Evolutionary conservation across 1,140 invertebrate species (phyloP).

Genomic region (Drosophila ohnishii): DNA sequence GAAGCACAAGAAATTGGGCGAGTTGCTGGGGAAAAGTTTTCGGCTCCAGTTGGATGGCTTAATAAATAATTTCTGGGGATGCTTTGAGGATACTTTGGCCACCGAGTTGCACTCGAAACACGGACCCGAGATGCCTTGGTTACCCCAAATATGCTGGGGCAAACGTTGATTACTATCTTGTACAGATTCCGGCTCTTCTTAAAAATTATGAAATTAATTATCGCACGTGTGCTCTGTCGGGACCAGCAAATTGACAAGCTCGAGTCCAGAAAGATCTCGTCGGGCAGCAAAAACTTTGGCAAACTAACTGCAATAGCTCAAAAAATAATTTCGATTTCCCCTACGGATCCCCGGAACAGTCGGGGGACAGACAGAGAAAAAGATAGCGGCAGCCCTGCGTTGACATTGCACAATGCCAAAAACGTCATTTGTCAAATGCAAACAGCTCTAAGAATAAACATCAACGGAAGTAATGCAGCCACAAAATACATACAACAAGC

Average conservation of each 20-base stretch:
- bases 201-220: constrained; percentile 59
- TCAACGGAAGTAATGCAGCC: constrained; percentile 80
- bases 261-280: constrained; percentile 15
- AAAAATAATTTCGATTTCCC: constrained; percentile 78
- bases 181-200: constrained; percentile 6
- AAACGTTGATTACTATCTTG: constrained; percentile 2
- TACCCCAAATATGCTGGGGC: background rate
- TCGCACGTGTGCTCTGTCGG: constrained; percentile 70
- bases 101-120: constrained; percentile 23
- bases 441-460: constrained; percentile 79
- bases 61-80: constrained; percentile 75
- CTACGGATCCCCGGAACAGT: constrained; percentile 30
- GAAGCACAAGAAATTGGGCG: constrained; percentile 27
- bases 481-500: constrained; percentile 80
- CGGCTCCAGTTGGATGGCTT: constrained; percentile 64
- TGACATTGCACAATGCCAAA: constrained; percentile 74
- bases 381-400: constrained; percentile 48
- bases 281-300: constrained; percentile 39
- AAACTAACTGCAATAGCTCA: constrained; percentile 67
- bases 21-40: constrained; percentile 57
- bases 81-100: constrained; percentile 20
- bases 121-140: constrained; percentile 5
- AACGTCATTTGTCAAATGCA: constrained; percentile 81
- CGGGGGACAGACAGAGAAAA: constrained; percentile 1
- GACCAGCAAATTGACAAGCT: constrained; percentile 56